A percentile compares a stretch with the other conserved stretches of the same genome.
Conservation (phyloP, 1,140 invertebrate genomes). For the Proales similis region DNA sequence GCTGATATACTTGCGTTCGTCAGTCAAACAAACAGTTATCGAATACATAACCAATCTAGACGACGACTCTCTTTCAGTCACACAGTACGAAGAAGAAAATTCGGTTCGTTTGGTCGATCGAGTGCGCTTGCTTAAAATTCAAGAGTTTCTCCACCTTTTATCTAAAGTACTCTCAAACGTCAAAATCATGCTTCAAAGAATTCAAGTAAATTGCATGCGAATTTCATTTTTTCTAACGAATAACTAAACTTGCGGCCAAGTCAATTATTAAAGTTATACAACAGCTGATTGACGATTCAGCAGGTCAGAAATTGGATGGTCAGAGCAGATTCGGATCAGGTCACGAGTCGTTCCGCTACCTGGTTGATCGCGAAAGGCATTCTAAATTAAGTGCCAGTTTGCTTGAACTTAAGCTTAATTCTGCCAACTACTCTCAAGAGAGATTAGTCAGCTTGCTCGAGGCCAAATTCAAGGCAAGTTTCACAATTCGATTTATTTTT, state of each 20-base stretch:
- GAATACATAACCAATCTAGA: conserved; percentile 53
- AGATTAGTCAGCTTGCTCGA: conserved; percentile 74
- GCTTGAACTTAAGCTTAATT: conserved; percentile 65
- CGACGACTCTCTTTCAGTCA: conserved; percentile 46
- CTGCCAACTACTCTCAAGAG: conserved; percentile 85
- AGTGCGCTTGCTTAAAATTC: conserved; percentile 61
- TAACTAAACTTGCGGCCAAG: background rate
- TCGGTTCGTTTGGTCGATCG: conserved; percentile 59
- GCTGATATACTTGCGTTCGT: background rate
- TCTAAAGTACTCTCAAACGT: conserved; percentile 66
- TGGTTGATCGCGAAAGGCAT: conserved; percentile 65
- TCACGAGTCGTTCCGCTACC: background rate
- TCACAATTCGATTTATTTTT: conserved; percentile 5
- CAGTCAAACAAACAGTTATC: conserved; percentile 50
- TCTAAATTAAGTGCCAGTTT: conserved; percentile 63
- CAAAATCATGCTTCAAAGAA: conserved; percentile 59
- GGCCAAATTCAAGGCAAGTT: conserved; percentile 59
- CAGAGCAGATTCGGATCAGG: background rate
- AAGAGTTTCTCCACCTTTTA: conserved; percentile 72
- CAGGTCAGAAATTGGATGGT: no score
- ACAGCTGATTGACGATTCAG: no score
- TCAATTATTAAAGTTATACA: conserved; percentile 25
- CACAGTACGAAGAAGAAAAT: conserved; percentile 42
- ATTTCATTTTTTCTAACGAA: conserved; percentile 13
- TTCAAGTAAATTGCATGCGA: conserved; percentile 56